These are phyloP conservation scores for Menidia menidia DNA, from an alignment of 2,797 vertebrate species.

Conservation along the genomic window DNA sequence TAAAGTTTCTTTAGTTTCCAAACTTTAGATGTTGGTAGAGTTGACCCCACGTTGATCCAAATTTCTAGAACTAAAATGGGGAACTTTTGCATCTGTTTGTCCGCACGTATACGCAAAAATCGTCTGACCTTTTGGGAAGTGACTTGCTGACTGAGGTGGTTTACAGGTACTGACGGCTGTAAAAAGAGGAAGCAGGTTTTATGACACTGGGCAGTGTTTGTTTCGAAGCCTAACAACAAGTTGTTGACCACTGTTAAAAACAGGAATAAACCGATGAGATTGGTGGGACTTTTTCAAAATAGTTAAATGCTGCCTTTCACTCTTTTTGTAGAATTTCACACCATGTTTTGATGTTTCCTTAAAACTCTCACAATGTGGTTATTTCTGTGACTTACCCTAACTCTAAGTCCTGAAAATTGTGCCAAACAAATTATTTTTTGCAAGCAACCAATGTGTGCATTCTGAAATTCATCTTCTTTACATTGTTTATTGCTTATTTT, in stretches of 20 bases:
- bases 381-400: background rate
- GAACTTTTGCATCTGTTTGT: slow-evolving; percentile 25
- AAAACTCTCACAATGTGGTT: background rate
- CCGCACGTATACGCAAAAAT: background rate
- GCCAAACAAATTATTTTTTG: background rate
- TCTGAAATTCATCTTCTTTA: no score
- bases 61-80: slow-evolving; percentile 10
- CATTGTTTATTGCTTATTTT: background rate
- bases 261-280: slow-evolving; percentile 10
- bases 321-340: slow-evolving; percentile 16
- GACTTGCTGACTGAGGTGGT: slow-evolving; percentile 25
- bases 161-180: slow-evolving; percentile 30
- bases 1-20: background rate
- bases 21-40: slow-evolving; percentile 1
- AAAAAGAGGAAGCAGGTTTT: slow-evolving; percentile 54
- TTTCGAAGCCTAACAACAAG: background rate
- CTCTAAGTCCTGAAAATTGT: background rate
- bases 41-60: background rate
- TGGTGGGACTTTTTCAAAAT: slow-evolving; percentile 25
- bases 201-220: slow-evolving; percentile 38
- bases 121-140: slow-evolving; percentile 60
- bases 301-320: background rate
- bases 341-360: slow-evolving; percentile 2
- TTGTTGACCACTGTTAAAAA: slow-evolving; percentile 13
- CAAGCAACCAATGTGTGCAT: background rate